These are phyloP conservation scores for Zalophus californianus DNA, from an alignment of 2,797 vertebrate genomes.

Conservation along the genomic window DNA sequence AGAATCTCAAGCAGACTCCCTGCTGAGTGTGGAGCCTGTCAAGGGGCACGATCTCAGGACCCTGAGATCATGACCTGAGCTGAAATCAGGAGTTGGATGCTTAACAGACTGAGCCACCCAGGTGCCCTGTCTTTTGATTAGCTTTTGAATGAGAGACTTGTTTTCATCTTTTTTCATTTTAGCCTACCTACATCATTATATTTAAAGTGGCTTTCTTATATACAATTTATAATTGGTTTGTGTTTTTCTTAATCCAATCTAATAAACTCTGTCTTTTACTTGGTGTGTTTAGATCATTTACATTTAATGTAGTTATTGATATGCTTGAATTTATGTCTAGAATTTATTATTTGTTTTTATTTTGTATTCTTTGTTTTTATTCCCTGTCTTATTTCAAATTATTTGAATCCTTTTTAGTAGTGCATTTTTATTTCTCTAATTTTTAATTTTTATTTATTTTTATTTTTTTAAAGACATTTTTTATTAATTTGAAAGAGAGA, in stretches of 20 bases:
- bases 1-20: background rate
- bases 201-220: background rate
- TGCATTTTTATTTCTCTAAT: background rate
- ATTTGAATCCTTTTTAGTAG: background rate
- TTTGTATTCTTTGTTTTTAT: background rate
- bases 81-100: background rate
- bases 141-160: background rate
- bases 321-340: background rate
- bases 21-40: background rate
- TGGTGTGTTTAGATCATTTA: background rate
- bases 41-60: background rate
- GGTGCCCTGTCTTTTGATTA: background rate
- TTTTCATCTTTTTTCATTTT: background rate
- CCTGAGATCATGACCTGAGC: background rate
- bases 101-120: background rate
- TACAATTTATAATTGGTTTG: background rate
- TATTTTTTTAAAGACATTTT: background rate
- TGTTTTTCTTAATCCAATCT: background rate
- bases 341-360: background rate
- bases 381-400: background rate
- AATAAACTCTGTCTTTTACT: background rate
- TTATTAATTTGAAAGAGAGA: background rate
- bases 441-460: background rate
- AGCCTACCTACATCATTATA: background rate
- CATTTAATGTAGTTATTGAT: background rate